Evolutionary conservation across 2,888 invertebrate species (phyloP), one percentile per base, ranked within the genome.

Genomic region (Lamproptera curius): DNA sequence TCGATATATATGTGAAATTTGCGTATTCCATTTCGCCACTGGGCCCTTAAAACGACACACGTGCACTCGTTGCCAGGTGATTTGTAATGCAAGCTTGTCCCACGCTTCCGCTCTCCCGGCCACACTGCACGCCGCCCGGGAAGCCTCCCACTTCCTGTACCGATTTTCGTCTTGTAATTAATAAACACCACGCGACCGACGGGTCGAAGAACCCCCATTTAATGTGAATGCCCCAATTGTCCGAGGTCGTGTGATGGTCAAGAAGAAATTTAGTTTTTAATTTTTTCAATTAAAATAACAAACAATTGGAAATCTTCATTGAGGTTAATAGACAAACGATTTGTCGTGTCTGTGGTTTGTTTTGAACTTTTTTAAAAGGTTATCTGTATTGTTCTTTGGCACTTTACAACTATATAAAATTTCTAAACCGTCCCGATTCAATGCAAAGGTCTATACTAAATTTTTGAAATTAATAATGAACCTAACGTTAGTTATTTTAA

Each of bases 51-150:
- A 43, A 39, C 48, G 44, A 62, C 61, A 67, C 76, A 76, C 80
- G 80, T 81, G 83, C 65, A 74, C 79, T 75, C 79, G 78, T 82
- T 82, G 82, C 69, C 65, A 61, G 67, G 77, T 73, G 73, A 81
- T 86, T 86, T 82, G 82, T 85, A 84, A 82, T 78, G 78, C 82
- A 78, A 65, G 74, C 72, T 67, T 69, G 81, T 77, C 74, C 70
- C 60, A 53, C 65, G 53, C 83, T 85, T 85, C 84, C 85, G 83
- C 67, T 70, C 72, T 67, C 50, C 57, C 66, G 70, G 70, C 70
- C 81, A 78, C 82, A 73, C 76, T 69, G 67, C 54, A 63, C 77
- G 76, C 78, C 69, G 61, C 58, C 76, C 74, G 75, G 79, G 75
- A 81, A 80, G 76, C 75, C 70, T 77, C 69, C 62, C 67, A 76